Conservation (phyloP, 2,113 vertebrate genomes). For the Pygoscelis adeliae region DNA sequence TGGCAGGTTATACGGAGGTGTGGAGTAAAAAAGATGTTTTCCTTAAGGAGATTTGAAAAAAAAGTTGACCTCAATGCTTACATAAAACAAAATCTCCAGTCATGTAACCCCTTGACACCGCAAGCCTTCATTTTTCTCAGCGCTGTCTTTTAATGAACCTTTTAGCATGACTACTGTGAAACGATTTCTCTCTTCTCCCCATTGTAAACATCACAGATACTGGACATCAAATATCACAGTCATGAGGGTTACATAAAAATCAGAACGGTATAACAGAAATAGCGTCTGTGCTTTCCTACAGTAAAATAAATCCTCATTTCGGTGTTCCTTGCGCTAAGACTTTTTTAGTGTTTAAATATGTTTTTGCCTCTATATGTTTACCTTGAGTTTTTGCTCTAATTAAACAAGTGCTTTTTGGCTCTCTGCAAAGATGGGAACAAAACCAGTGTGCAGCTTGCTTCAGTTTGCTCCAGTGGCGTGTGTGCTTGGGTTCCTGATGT, state of each 20-base stretch:
- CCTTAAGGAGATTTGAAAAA: not conserved
- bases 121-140: not conserved
- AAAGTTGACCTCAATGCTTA: not conserved
- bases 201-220: not conserved
- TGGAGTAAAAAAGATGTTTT: not conserved
- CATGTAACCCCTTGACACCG: not conserved
- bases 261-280: not conserved
- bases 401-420: not conserved
- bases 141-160: not conserved
- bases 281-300: not conserved
- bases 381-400: not conserved
- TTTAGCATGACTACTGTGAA: not conserved
- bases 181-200: not conserved
- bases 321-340: not conserved
- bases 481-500: not conserved
- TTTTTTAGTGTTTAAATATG: not conserved
- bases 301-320: not conserved
- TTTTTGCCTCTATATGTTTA: not conserved
- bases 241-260: not conserved
- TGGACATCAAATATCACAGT: no score
- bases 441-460: not conserved
- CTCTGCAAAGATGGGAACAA: not conserved
- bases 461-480: fast-evolving
- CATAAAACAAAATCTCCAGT: not conserved
- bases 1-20: not conserved